Percentiles rank a stretch among this genome's conserved stretches.
These are phyloP conservation scores for Vicugna pacos DNA, from an alignment of 2,113 vertebrate species.

Conservation along the genomic window DNA sequence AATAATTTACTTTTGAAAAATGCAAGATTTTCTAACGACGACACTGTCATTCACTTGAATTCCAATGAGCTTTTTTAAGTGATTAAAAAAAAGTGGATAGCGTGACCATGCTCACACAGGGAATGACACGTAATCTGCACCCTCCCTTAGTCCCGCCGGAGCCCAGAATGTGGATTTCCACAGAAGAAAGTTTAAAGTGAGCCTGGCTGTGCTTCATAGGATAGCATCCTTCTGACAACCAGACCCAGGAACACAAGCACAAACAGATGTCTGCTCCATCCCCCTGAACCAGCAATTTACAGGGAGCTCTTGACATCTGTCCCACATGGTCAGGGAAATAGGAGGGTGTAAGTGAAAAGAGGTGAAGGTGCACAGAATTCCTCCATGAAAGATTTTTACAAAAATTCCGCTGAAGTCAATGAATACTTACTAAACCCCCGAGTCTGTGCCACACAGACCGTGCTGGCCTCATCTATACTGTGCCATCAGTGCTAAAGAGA, in stretches of 20 bases:
- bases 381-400: not conserved
- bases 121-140: not conserved
- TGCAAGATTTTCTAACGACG: not conserved
- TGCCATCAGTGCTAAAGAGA: not conserved
- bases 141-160: not conserved
- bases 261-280: not conserved
- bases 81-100: not conserved
- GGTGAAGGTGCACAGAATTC: not conserved
- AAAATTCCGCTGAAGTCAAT: not conserved
- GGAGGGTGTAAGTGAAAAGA: not conserved
- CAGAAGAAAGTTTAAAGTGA: not conserved
- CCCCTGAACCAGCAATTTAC: not conserved
- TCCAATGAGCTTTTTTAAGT: not conserved
- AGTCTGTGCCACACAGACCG: not conserved
- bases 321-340: not conserved
- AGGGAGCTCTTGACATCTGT: not conserved
- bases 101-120: not conserved
- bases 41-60: not conserved
- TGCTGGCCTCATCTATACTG: not conserved
- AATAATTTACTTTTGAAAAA: constrained; percentile 28
- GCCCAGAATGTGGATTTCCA: not conserved
- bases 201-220: not conserved
- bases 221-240: not conserved
- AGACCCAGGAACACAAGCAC: not conserved
- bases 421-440: not conserved